phyloP scores from a whole-genome alignment of 2,113 vertebrate genomes.

The Misgurnus mizolepis region DNA sequence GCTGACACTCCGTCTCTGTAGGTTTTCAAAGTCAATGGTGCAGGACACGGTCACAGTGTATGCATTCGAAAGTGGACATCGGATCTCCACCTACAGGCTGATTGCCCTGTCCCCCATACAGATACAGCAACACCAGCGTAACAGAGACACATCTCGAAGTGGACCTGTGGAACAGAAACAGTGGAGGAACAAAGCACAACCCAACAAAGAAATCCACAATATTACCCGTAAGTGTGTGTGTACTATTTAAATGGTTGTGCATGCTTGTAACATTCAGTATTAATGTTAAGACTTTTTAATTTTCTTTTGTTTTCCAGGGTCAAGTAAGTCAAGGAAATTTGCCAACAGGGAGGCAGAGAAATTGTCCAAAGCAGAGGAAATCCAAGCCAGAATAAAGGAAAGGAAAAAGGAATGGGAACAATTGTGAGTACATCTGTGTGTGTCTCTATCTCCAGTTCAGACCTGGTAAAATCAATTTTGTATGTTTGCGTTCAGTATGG shows the following conservation, averaged over 20 bases:
- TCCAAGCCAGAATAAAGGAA: slow-evolving; percentile 77
- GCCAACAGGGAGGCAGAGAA: slow-evolving; percentile 75
- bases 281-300: background rate
- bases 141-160: slow-evolving; percentile 55
- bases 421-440: slow-evolving; percentile 77
- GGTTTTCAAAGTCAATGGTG: slow-evolving; percentile 77
- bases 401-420: slow-evolving; percentile 86
- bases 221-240: background rate
- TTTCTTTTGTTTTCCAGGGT: background rate
- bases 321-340: slow-evolving; percentile 46
- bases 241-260: no score
- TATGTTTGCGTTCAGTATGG: no score
- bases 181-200: background rate
- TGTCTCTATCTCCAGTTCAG: background rate
- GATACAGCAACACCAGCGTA: slow-evolving; percentile 44
- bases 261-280: no score
- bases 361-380: slow-evolving; percentile 77
- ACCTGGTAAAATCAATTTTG: no score
- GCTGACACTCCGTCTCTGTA: slow-evolving; percentile 55
- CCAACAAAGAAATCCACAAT: background rate
- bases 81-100: slow-evolving; percentile 82
- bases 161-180: slow-evolving; percentile 47
- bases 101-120: slow-evolving; percentile 59
- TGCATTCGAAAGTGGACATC: slow-evolving; percentile 79
- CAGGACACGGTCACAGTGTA: slow-evolving; percentile 75